Evolutionary conservation across 2,113 vertebrate species (phyloP).

Genomic region (Athene cunicularia): DNA sequence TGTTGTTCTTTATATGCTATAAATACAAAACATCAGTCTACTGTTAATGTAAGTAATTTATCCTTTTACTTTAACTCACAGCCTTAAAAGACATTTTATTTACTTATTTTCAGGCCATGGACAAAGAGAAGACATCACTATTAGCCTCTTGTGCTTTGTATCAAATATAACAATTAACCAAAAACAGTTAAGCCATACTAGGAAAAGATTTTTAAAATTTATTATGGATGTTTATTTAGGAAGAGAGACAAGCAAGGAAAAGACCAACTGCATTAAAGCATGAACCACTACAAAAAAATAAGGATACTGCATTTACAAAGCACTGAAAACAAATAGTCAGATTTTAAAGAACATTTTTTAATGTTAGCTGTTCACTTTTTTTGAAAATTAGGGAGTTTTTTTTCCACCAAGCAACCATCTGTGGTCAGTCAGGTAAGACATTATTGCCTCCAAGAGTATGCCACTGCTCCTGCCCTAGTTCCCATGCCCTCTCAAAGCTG

Average conservation of each 20-base stretch:
- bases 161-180: not conserved
- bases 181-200: not conserved
- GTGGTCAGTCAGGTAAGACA: not conserved
- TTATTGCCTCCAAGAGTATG: not conserved
- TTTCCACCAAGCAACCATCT: not conserved
- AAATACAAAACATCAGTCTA: constrained; percentile 24
- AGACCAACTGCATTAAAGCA: not conserved
- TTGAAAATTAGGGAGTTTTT: not conserved
- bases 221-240: not conserved
- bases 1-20: constrained; percentile 95
- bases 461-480: not conserved
- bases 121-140: not conserved
- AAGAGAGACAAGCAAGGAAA: not conserved
- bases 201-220: not conserved
- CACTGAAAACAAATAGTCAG: not conserved
- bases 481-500: not conserved
- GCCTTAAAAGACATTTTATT: not conserved
- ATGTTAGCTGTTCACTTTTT: not conserved
- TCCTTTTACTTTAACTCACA: not conserved
- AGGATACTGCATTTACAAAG: not conserved
- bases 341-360: not conserved
- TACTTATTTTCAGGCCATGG: not conserved
- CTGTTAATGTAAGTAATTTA: not conserved
- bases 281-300: not conserved
- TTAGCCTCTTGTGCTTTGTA: not conserved